Percentiles rank a stretch among this genome's conserved stretches.
Conservation (phyloP, 2,888 invertebrate genomes). For the Tholera decimalis region DNA sequence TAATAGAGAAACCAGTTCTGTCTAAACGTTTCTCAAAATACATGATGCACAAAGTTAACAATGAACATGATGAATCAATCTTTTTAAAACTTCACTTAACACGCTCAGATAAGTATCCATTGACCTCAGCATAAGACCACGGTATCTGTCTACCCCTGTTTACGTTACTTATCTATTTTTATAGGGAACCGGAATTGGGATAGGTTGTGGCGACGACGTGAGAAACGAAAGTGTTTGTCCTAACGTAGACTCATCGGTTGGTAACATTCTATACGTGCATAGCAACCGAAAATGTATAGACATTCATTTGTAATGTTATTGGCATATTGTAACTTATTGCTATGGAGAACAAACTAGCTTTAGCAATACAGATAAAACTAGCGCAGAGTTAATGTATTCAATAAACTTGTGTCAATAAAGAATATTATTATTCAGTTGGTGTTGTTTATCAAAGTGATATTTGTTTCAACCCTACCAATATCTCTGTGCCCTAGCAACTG, state of each 20-base stretch:
- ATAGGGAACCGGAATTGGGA: conserved; percentile 66
- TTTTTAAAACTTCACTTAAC: conserved; percentile 30
- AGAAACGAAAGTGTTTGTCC: conserved; percentile 44
- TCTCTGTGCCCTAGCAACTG: not conserved
- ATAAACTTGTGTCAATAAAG: too few relatives aligned
- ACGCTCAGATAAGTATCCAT: conserved; percentile 38
- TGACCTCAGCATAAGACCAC: conserved; percentile 42
- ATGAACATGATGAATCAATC: conserved; percentile 23
- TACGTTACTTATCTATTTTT: conserved; percentile 68
- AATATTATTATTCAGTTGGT: too few relatives aligned
- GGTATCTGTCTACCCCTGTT: conserved; percentile 56
- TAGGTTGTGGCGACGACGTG: conserved; percentile 58
- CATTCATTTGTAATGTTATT: not conserved
- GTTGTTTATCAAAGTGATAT: too few relatives aligned
- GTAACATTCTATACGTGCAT: conserved; percentile 3
- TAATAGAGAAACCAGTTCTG: not conserved
- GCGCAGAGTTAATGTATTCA: too few relatives aligned
- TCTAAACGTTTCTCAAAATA: not conserved
- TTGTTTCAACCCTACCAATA: too few relatives aligned
- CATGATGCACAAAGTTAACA: conserved; percentile 5
- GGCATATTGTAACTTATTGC: too few relatives aligned
- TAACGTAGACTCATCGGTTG: conserved; percentile 6
- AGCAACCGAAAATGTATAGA: conserved; percentile 5
- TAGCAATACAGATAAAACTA: too few relatives aligned
- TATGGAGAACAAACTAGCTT: too few relatives aligned